Conservation (phyloP, 2,797 vertebrate species). For the Neoniphon sammara region DNA sequence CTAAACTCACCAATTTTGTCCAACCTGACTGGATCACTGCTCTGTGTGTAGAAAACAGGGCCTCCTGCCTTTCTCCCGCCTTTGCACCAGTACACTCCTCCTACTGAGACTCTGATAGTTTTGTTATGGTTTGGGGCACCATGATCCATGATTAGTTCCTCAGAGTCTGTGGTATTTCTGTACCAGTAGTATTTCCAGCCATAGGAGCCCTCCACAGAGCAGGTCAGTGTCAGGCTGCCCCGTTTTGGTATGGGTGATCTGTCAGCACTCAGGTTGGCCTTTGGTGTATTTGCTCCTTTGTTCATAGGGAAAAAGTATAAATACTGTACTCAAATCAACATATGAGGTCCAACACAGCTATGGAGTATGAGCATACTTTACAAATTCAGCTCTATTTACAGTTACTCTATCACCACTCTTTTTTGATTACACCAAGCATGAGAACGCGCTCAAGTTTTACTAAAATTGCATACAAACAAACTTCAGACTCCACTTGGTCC, state of each 20-base stretch:
- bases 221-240: slow-evolving; percentile 22
- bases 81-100: slow-evolving; percentile 43
- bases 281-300: background rate
- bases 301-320: background rate
- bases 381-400: too few relatives aligned
- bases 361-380: too few relatives aligned
- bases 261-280: background rate
- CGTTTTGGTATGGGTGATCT: background rate
- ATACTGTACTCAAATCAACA: too few relatives aligned
- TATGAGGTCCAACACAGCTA: too few relatives aligned
- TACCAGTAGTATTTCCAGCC: slow-evolving; percentile 42
- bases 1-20: slow-evolving; percentile 25
- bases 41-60: slow-evolving; percentile 18
- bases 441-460: too few relatives aligned
- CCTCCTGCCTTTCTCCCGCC: slow-evolving; percentile 46
- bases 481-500: too few relatives aligned
- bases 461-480: too few relatives aligned
- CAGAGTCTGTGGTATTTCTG: slow-evolving; percentile 13
- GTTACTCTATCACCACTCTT: too few relatives aligned
- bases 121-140: background rate
- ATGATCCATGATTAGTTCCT: background rate
- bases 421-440: too few relatives aligned
- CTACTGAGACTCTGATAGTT: slow-evolving; percentile 7
- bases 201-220: slow-evolving; percentile 18
- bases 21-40: slow-evolving; percentile 1